These are phyloP conservation scores for Pagrus major DNA, from an alignment of 2,113 vertebrate genomes.

Conservation along the genomic window DNA sequence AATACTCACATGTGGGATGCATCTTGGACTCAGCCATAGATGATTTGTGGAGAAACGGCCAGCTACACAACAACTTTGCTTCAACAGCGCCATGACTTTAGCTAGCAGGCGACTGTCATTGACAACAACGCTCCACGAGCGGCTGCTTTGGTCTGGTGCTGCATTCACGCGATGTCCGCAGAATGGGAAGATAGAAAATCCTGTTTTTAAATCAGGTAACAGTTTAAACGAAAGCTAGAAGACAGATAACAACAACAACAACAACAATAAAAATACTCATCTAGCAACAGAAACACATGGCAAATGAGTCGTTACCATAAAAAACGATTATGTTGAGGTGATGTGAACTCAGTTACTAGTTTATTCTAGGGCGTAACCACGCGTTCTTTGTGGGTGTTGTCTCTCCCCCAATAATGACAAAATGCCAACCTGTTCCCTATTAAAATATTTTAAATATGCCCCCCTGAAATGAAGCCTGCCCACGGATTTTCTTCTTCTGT, in stretches of 20 bases:
- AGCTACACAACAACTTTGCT: slow-evolving; percentile 62
- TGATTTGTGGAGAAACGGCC: slow-evolving; percentile 70
- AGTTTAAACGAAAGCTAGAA: no score
- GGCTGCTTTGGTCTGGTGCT: slow-evolving; percentile 61
- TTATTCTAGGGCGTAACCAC: no score
- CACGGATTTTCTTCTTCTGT: no score
- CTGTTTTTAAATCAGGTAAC: background rate
- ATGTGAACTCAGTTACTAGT: no score
- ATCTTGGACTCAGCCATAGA: slow-evolving; percentile 56
- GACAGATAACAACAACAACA: background rate
- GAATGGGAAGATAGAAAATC: background rate
- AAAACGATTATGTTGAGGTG: no score
- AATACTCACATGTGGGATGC: slow-evolving; percentile 72
- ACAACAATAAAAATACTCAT: background rate
- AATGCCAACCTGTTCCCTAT: no score
- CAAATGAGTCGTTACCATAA: background rate
- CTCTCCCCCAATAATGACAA: no score
- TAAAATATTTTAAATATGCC: no score
- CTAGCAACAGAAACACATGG: background rate
- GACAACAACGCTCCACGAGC: slow-evolving; percentile 41
- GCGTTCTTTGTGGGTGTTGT: no score
- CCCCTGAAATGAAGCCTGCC: no score
- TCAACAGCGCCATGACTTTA: slow-evolving; percentile 82
- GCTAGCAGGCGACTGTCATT: slow-evolving; percentile 50
- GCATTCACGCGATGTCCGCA: background rate